phyloP scores from a whole-genome alignment of 2,113 vertebrate species.

The Oostethus manadensis region DNA sequence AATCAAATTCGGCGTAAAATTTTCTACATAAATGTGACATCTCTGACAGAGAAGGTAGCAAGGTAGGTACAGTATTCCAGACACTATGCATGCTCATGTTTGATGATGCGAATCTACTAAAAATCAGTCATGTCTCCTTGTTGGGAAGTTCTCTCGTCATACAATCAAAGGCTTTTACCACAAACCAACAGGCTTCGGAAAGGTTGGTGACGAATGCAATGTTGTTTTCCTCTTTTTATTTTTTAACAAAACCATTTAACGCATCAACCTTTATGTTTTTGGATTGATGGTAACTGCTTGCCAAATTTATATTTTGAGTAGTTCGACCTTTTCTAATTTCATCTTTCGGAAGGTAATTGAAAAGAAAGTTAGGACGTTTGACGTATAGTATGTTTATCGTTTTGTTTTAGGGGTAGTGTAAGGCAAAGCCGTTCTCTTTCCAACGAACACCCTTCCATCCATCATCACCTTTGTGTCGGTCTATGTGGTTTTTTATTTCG shows the following conservation, averaged over 20 bases:
- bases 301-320: conserved; percentile 38
- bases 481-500: conserved; percentile 39
- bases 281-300: conserved; percentile 83
- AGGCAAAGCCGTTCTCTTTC: conserved; percentile 73
- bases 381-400: no score
- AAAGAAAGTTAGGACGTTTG: no score
- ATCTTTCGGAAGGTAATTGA: no score
- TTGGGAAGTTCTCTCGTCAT: conserved; percentile 72
- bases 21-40: conserved; percentile 54
- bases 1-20: neutral
- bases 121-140: conserved; percentile 70
- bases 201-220: conserved; percentile 76
- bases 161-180: conserved; percentile 79
- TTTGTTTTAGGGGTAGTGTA: conserved; percentile 7
- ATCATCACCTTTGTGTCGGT: conserved; percentile 72
- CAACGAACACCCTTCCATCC: conserved; percentile 67
- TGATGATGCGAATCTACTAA: conserved; percentile 49
- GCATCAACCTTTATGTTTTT: conserved; percentile 82
- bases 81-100: conserved; percentile 63
- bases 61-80: conserved; percentile 65
- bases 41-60: conserved; percentile 44
- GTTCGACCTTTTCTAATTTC: conserved; percentile 1
- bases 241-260: conserved; percentile 45
- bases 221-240: conserved; percentile 57
- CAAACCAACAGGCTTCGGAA: conserved; percentile 83